Evolutionary conservation across 2,113 vertebrate genomes (phyloP).

Genomic region (Vanacampus margaritifer): DNA sequence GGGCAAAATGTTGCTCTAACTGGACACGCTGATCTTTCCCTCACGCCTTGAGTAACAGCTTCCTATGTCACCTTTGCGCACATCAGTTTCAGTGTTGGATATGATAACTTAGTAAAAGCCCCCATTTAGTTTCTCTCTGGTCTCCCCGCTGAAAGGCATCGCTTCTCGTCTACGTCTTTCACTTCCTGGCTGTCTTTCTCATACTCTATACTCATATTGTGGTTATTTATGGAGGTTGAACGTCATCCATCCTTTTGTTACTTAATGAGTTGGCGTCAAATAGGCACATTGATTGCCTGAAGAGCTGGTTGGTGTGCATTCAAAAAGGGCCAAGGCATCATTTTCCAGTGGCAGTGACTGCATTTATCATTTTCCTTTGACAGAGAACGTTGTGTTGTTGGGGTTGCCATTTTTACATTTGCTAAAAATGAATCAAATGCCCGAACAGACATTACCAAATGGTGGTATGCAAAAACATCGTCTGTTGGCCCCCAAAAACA

Average conservation of each 20-base stretch:
- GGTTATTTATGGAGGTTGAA: slow-evolving; percentile 30
- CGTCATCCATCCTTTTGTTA: slow-evolving; percentile 46
- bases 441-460: slow-evolving; percentile 16
- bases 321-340: slow-evolving; percentile 51
- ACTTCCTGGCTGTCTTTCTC: slow-evolving; percentile 25
- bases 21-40: slow-evolving; percentile 19
- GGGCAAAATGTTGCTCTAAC: slow-evolving; percentile 1
- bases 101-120: slow-evolving; percentile 29
- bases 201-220: slow-evolving; percentile 31
- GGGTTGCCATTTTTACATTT: slow-evolving; percentile 33
- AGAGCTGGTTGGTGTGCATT: slow-evolving; percentile 63
- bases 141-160: not conserved
- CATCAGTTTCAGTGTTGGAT: slow-evolving; percentile 39
- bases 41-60: slow-evolving; percentile 21
- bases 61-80: slow-evolving; percentile 27
- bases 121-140: not conserved
- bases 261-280: slow-evolving; percentile 61
- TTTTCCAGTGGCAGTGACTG: slow-evolving; percentile 33
- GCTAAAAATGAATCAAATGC: slow-evolving; percentile 24
- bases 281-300: slow-evolving; percentile 38
- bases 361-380: slow-evolving; percentile 37
- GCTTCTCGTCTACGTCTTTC: not conserved
- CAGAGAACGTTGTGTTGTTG: slow-evolving; percentile 21
- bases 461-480: slow-evolving; percentile 10
- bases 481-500: slow-evolving; percentile 30